Percentiles rank a stretch among this genome's conserved stretches.
phyloP scores from a whole-genome alignment of 1,140 invertebrate species.

The Pseudomyrmex gracilis region DNA sequence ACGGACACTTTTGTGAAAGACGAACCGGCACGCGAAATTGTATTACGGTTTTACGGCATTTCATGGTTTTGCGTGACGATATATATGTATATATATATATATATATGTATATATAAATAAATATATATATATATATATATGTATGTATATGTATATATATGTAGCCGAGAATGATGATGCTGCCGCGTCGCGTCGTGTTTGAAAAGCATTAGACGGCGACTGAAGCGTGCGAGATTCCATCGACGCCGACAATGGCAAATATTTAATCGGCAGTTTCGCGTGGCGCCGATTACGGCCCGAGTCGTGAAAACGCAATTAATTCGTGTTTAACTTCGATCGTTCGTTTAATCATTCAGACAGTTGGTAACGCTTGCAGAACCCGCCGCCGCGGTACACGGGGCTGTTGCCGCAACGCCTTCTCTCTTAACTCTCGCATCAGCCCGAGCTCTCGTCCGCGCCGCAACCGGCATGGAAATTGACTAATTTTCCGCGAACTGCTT shows the following conservation, averaged over 20 bases:
- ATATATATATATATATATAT: too few species aligned
- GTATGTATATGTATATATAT: too few species aligned
- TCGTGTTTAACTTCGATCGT: slow-evolving; percentile 71
- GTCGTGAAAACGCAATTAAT: slow-evolving; percentile 71
- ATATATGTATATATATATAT: too few species aligned
- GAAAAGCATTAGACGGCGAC: slow-evolving; percentile 34
- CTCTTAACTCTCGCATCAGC: slow-evolving; percentile 27
- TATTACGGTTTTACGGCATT: background rate
- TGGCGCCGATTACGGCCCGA: slow-evolving; percentile 11
- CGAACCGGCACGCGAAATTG: slow-evolving; percentile 15
- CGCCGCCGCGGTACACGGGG: background rate
- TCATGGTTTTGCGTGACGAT: too few species aligned
- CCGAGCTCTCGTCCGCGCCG: slow-evolving; percentile 24
- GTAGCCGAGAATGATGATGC: background rate
- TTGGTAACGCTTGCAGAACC: background rate
- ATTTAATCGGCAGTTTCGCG: slow-evolving; percentile 66
- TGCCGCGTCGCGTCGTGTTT: slow-evolving; percentile 23
- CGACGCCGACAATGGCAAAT: slow-evolving; percentile 71
- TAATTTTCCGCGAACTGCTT: slow-evolving; percentile 34
- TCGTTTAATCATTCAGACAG: slow-evolving; percentile 42
- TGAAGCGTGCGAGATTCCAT: slow-evolving; percentile 56
- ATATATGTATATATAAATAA: too few species aligned
- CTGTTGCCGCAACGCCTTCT: background rate
- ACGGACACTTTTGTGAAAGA: background rate
- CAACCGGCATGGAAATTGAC: slow-evolving; percentile 43